A percentile compares a stretch with the other conserved stretches of the same genome.
Evolutionary conservation across 2,888 invertebrate species (phyloP).

Genomic region (Hartigia nigra): DNA sequence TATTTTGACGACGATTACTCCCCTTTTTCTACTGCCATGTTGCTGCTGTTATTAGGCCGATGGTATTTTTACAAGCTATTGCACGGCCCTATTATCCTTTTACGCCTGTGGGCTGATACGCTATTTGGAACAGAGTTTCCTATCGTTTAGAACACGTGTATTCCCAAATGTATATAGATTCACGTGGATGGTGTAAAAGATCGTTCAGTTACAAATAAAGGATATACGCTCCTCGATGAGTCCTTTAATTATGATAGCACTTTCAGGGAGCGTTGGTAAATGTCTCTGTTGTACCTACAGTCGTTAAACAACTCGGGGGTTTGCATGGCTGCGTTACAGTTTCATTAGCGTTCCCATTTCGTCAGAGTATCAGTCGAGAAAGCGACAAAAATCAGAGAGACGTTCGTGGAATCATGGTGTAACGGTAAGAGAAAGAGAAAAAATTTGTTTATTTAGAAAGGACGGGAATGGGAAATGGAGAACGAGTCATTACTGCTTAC

Average conservation of each 20-base stretch:
- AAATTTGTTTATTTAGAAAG: background rate
- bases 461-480: background rate
- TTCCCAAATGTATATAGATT: background rate
- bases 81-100: background rate
- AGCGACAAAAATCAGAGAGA: background rate
- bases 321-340: background rate
- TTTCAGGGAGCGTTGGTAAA: background rate
- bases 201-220: background rate
- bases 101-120: background rate
- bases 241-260: background rate
- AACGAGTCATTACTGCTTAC: background rate
- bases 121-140: background rate
- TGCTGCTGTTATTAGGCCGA: background rate
- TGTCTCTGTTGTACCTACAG: background rate
- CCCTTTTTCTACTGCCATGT: background rate
- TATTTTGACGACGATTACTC: background rate
- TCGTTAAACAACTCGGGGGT: background rate
- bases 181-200: background rate
- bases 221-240: background rate
- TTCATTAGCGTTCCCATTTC: conserved; percentile 3
- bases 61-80: background rate
- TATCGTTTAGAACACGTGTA: background rate
- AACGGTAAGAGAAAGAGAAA: background rate
- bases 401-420: background rate
- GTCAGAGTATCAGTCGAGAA: background rate